Base-by-base conservation (phyloP, 2,888 invertebrate species). In the Drosophila neutralis region DNA sequence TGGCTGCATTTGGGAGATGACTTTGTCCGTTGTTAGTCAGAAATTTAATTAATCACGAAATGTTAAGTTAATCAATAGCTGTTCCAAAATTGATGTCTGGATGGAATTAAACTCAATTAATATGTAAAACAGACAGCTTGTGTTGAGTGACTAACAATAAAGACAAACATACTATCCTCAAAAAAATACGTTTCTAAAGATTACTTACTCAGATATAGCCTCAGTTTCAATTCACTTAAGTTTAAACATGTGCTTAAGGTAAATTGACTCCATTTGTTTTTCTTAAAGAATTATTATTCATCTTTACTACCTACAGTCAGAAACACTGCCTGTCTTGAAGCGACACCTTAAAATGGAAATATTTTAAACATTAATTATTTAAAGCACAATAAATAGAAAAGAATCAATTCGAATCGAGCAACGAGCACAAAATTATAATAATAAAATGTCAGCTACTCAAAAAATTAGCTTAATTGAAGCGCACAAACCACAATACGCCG, bases 351-450 rank as follows among this genome's bases (percentile, higher is more conserved):
- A 72, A 49, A 61, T 11, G 57, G 51, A 70, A 69, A 68, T 66
- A 77, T 65, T 64, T 61, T 56, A 54, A 68, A 29, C 24, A 61
- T 67, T 73, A 79, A 87, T 85, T 85, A 84, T 87, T 84, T 79
- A 71, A 78, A 65, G 76, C 62, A 51, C 53, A 68, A 78, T 73
- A 80, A 78, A 74, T 80, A 38, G 56, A 65, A 66, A 58, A 40
- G 27, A 58, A 45, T 53, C 45, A 59, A 67, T 59, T 29, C 45
- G 59, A 72, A 77, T 61, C 71, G 72, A 57, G 64, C 65, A 82
- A 78, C 67, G 73, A 73, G 70, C 77, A n/a, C 57, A 74, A 80
- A 78, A 88, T 78, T 68, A 78, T 73, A 88, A 86, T 86, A 82
- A 38, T 1, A 86, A 82, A 86, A 69, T 81, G 75, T 83, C 86